Conservation (phyloP, 1,140 invertebrate genomes). For the Hyles vespertilio region DNA sequence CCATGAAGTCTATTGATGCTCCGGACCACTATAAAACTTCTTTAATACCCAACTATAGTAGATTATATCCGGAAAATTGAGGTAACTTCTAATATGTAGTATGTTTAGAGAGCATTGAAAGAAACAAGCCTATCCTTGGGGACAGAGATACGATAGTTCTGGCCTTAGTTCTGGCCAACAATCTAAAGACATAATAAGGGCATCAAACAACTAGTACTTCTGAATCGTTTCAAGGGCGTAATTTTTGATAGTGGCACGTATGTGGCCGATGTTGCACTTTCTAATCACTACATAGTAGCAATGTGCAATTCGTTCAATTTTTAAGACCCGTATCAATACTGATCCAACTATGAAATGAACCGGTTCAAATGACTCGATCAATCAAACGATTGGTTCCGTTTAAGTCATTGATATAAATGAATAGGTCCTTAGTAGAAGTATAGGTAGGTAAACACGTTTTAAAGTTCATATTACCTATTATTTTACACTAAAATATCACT, state of each 20-base stretch:
- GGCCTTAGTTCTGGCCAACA: background rate
- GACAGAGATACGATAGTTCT: constrained; percentile 8
- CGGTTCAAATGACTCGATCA: too few relatives aligned
- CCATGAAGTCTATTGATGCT: too few relatives aligned
- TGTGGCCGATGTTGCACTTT: constrained; percentile 15
- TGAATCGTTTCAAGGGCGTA: constrained; percentile 15
- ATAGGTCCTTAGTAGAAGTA: too few relatives aligned
- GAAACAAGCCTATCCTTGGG: constrained; percentile 4
- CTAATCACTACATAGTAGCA: too few relatives aligned
- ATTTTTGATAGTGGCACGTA: constrained; percentile 11
- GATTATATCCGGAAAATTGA: constrained; percentile 3
- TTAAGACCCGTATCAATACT: too few relatives aligned
- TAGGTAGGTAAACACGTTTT: too few relatives aligned
- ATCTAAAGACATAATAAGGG: constrained; percentile 10
- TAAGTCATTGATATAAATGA: too few relatives aligned
- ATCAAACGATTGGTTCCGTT: too few relatives aligned
- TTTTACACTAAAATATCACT: too few relatives aligned
- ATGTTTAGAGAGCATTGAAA: constrained; percentile 9
- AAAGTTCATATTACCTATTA: too few relatives aligned
- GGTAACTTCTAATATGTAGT: constrained; percentile 9
- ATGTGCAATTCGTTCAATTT: too few relatives aligned
- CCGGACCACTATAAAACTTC: background rate
- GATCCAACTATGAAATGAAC: too few relatives aligned
- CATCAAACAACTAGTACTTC: background rate
- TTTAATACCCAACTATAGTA: constrained; percentile 6